Evolutionary conservation across 2,888 invertebrate genomes (phyloP), one percentile per base, ranked within the genome.

Genomic region (Tricholauxania praeusta): DNA sequence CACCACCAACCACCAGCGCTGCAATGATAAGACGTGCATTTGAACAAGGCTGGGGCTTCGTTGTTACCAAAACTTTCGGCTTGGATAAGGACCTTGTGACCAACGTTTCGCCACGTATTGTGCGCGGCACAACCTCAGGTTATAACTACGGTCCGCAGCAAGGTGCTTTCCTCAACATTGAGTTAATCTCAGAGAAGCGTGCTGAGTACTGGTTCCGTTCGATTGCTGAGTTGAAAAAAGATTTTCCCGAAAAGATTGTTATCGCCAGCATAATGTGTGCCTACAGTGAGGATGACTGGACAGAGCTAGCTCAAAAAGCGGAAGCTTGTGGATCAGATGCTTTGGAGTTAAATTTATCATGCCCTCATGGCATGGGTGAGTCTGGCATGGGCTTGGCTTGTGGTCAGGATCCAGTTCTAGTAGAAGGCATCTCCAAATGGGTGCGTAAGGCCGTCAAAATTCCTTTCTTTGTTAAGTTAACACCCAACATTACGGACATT

Each of bases 281-380:
- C 0, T 96, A 92, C 86, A 92, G 92, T 83, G 91, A 95, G 85
- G 90, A 89, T 0, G 99, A 99, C 87, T 99, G 99, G 99, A 92
- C 89, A 12, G 90, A 92, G 80, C 85, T 99, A 71, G 92, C 98
- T 0, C 89, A 89, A 78, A 92, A 90, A 87, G 94, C 97, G 0
- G 93, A 94, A 86, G 89, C 89, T 0, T 90, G 96, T 0, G 98
- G 98, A 0, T 93, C 99, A 0, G 98, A 99, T 88, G 98, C 97
- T 0, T 88, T 99, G 15, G 99, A 99, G 84, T 88, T 99, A 67
- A 99, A 99, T 89, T 88, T 99, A 67, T 98, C 98, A 0, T 99
- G 99, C 86, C 99, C 99, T 0, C 99, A 99, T 87, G 99, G 99
- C 8, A 99, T 99, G 98, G 98, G 97, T 2, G 98, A 98, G 86